These are phyloP conservation scores for Drosophila elegans DNA, from an alignment of 1,140 invertebrate genomes.

Conservation along the genomic window DNA sequence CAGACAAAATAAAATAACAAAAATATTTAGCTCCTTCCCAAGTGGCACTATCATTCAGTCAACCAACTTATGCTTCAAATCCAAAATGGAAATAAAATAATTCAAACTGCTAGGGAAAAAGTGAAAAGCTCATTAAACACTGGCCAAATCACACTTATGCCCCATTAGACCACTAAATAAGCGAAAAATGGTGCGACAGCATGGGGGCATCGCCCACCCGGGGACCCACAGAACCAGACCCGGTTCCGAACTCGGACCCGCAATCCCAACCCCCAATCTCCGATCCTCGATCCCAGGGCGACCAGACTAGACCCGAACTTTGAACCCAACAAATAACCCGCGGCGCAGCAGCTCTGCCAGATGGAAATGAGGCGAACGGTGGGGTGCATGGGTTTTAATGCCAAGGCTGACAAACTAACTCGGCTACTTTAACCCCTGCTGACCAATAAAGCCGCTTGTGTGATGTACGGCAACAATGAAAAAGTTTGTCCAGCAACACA, in stretches of 20 bases:
- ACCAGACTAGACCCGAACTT: slow-evolving; percentile 55
- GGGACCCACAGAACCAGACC: slow-evolving; percentile 5
- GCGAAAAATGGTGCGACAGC: slow-evolving; percentile 58
- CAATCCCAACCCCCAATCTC: slow-evolving; percentile 29
- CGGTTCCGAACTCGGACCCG: slow-evolving; percentile 9
- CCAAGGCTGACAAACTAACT: slow-evolving; percentile 76
- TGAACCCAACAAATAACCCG: slow-evolving; percentile 75
- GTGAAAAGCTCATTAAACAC: slow-evolving; percentile 80
- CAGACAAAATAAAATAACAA: no score
- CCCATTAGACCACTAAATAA: slow-evolving; percentile 80
- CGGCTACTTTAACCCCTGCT: slow-evolving; percentile 74
- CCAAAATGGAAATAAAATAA: slow-evolving; percentile 5
- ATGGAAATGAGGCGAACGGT: slow-evolving; percentile 46
- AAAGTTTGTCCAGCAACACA: slow-evolving; percentile 71
- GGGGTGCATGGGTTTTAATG: slow-evolving; percentile 52
- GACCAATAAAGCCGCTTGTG: slow-evolving; percentile 82
- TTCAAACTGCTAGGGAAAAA: slow-evolving; percentile 26
- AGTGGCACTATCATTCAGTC: background rate
- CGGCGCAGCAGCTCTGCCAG: slow-evolving; percentile 52
- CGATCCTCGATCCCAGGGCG: slow-evolving; percentile 31
- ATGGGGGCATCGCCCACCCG: background rate
- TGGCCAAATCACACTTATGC: slow-evolving; percentile 79
- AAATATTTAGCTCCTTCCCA: no score
- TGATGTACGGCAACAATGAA: slow-evolving; percentile 75
- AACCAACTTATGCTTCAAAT: background rate